These are phyloP conservation scores for Sebastes hopkinsi DNA, from an alignment of 2,797 vertebrate genomes.

Conservation along the genomic window DNA sequence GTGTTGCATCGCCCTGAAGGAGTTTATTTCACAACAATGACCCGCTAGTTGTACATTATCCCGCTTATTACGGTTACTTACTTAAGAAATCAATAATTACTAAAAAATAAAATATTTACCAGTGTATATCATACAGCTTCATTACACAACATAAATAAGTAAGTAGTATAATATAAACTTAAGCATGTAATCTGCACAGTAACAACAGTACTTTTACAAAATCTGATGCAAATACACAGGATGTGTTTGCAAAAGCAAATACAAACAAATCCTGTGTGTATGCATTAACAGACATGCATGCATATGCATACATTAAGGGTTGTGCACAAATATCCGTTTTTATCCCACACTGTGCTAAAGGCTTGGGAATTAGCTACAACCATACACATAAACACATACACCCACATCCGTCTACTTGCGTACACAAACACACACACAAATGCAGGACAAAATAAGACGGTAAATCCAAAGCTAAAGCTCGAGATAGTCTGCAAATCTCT, in stretches of 20 bases:
- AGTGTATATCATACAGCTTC: not conserved
- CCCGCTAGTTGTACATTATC: no score
- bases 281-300: not conserved
- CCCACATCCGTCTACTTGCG: not conserved
- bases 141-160: not conserved
- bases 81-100: no score
- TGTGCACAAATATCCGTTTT: not conserved
- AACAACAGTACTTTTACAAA: not conserved
- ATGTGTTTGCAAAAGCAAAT: not conserved
- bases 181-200: not conserved
- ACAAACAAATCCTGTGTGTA: not conserved
- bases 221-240: not conserved
- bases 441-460: not conserved
- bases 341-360: not conserved
- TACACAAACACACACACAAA: not conserved
- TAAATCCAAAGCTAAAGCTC: conserved; percentile 3
- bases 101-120: not conserved
- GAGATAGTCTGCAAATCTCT: conserved; percentile 3
- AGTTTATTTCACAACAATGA: no score
- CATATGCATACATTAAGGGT: not conserved
- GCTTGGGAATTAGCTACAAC: not conserved
- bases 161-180: not conserved
- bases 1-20: no score
- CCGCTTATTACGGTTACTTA: no score
- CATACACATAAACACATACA: not conserved